Evolutionary conservation across 2,113 vertebrate species (phyloP).

Genomic region (Oncorhynchus clarkii): DNA sequence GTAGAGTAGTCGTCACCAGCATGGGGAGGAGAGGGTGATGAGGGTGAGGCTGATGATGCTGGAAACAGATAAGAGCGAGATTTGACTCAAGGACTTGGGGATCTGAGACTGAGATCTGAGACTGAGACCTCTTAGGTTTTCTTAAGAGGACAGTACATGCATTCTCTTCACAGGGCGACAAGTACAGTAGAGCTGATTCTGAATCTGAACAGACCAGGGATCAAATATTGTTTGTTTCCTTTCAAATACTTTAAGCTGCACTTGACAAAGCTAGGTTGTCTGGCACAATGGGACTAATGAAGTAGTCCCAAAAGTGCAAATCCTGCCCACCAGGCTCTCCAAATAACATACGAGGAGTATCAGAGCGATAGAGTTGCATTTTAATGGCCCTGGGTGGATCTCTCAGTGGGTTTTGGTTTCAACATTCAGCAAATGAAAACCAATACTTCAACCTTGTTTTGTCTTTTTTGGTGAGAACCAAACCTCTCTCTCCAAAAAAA

Average conservation of each 20-base stretch:
- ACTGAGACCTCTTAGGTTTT: neutral
- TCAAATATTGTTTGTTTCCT: too few relatives aligned
- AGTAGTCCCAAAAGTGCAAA: neutral
- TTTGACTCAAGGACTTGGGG: slow-evolving; percentile 20
- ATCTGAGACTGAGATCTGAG: neutral
- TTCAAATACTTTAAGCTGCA: too few relatives aligned
- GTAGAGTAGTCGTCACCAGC: neutral
- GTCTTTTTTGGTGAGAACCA: slow-evolving; percentile 10
- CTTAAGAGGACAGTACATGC: neutral
- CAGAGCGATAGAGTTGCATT: neutral
- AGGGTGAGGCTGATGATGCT: slow-evolving; percentile 10
- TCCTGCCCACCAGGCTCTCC: neutral
- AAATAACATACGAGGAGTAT: neutral
- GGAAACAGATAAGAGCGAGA: slow-evolving; percentile 32
- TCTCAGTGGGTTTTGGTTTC: too few relatives aligned
- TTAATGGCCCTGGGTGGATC: too few relatives aligned
- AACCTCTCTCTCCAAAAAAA: slow-evolving; percentile 14
- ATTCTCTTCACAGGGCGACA: neutral
- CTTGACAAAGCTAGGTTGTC: too few relatives aligned
- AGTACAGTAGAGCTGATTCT: neutral
- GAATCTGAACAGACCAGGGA: too few relatives aligned
- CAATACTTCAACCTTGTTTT: slow-evolving; percentile 11
- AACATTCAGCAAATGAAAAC: slow-evolving; percentile 22
- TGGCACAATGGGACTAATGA: too few relatives aligned
- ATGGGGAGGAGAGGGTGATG: neutral